Percentiles rank a stretch among this genome's conserved stretches.
phyloP scores from a whole-genome alignment of 2,113 vertebrate genomes.

The Brachyistius frenatus region DNA sequence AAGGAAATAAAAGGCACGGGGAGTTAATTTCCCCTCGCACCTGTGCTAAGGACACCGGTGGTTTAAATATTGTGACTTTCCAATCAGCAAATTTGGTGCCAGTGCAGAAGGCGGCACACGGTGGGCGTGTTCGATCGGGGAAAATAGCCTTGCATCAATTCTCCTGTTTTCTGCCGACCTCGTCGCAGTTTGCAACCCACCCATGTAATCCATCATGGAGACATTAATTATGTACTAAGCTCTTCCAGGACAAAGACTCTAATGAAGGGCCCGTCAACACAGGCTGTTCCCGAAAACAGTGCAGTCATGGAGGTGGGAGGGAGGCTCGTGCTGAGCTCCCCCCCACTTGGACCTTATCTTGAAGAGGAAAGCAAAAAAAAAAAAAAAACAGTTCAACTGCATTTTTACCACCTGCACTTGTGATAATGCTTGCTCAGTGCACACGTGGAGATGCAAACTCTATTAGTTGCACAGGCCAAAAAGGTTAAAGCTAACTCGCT shows the following conservation, averaged over 20 bases:
- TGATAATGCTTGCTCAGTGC: conserved; percentile 31
- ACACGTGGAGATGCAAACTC: conserved; percentile 37
- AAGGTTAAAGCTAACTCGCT: conserved; percentile 17
- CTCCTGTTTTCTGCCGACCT: conserved; percentile 69
- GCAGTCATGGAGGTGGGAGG: conserved; percentile 56
- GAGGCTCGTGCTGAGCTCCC: conserved; percentile 42
- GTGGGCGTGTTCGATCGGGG: conserved; percentile 60
- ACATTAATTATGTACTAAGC: conserved; percentile 84
- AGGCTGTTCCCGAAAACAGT: conserved; percentile 60
- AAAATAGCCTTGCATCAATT: conserved; percentile 70
- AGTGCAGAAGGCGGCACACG: conserved; percentile 53
- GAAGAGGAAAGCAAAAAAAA: conserved; percentile 37
- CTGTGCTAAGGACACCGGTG: conserved; percentile 48
- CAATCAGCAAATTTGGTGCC: conserved; percentile 71
- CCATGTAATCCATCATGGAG: conserved; percentile 81
- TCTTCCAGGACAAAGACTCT: conserved; percentile 83
- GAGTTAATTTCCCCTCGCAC: conserved; percentile 59
- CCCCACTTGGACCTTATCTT: conserved; percentile 37
- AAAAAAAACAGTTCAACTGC: conserved; percentile 24
- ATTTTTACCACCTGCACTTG: conserved; percentile 45
- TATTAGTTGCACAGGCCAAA: conserved; percentile 15
- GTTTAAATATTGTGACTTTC: conserved; percentile 78
- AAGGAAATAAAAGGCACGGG: conserved; percentile 12
- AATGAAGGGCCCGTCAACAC: conserved; percentile 81
- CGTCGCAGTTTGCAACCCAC: conserved; percentile 73